Conservation (phyloP, 2,888 invertebrate species). For the Lasius platythorax region DNA sequence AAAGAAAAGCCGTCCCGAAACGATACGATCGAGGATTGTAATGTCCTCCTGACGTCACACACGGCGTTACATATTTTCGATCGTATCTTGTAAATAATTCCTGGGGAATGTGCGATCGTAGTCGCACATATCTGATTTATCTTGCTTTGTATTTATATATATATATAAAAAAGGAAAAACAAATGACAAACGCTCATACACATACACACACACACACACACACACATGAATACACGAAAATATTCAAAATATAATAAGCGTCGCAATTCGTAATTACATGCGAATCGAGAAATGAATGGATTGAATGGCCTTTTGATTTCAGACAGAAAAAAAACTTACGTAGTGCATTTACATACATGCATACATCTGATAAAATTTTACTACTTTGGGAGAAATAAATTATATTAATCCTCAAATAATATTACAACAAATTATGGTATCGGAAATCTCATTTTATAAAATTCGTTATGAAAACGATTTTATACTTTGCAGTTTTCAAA, state of each 20-base stretch:
- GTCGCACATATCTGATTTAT: background rate
- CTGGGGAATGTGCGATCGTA: background rate
- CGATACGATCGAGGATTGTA: conserved; percentile 35
- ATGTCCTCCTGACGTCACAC: background rate
- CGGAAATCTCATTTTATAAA: background rate
- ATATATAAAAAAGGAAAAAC: background rate
- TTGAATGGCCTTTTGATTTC: background rate
- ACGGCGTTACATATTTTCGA: conserved; percentile 7
- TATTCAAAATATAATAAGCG: background rate
- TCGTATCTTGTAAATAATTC: conserved; percentile 23
- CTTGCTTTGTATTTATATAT: background rate
- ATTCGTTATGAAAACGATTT: background rate
- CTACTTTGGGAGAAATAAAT: background rate
- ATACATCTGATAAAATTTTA: background rate
- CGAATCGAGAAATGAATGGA: background rate
- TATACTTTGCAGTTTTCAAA: background rate
- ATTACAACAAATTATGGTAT: background rate
- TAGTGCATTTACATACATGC: background rate
- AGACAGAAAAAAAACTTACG: background rate
- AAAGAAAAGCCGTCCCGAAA: conserved; percentile 2
- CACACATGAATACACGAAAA: background rate
- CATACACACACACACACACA: background rate
- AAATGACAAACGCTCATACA: background rate
- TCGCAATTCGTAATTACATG: background rate
- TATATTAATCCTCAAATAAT: background rate